Conservation (phyloP, 2,113 vertebrate genomes). For the Petaurus breviceps region DNA sequence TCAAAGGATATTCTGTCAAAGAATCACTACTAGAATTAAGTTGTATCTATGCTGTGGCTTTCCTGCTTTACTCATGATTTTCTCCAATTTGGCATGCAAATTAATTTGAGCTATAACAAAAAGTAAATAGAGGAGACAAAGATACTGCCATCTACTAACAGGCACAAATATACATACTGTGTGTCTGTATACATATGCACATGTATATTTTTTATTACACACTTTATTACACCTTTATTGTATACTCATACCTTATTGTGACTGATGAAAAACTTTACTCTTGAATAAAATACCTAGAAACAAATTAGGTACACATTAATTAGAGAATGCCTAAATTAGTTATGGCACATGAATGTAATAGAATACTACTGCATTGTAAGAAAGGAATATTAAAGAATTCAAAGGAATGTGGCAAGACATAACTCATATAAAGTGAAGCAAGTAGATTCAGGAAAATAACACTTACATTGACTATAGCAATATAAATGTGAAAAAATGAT, state of each 20-base stretch:
- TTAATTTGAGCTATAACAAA: background rate
- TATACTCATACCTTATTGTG: background rate
- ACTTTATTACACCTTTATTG: background rate
- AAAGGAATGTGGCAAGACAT: background rate
- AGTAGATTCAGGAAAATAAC: background rate
- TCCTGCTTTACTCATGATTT: background rate
- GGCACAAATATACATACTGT: background rate
- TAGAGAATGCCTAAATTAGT: background rate
- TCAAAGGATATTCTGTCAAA: background rate
- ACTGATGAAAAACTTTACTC: background rate
- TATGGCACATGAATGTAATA: background rate
- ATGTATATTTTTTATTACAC: background rate
- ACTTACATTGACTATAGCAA: background rate
- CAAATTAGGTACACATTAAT: background rate
- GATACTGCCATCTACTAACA: background rate
- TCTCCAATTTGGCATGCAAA: background rate
- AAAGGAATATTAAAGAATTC: background rate
- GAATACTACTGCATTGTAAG: background rate
- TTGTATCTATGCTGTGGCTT: background rate
- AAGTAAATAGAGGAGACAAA: background rate
- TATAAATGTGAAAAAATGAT: background rate
- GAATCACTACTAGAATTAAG: background rate
- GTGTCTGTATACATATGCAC: background rate
- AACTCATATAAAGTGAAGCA: background rate
- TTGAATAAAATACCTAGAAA: background rate